Evolutionary conservation across 2,797 vertebrate genomes (phyloP).

Genomic region (Spinus olivaceus): DNA sequence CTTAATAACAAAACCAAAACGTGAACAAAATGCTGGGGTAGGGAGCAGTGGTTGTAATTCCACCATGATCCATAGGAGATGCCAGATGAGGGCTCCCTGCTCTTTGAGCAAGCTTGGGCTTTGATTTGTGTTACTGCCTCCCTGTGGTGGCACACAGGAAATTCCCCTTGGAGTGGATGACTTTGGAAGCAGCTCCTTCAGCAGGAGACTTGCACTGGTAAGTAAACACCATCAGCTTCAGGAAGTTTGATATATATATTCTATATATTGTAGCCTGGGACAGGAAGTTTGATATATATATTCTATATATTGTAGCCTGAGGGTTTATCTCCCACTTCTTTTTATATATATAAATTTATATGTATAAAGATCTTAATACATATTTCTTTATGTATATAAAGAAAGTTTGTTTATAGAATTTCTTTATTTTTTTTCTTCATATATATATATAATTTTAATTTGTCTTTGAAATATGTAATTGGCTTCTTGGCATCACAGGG

Average conservation of each 20-base stretch:
- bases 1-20: neutral
- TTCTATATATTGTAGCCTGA: neutral
- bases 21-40: neutral
- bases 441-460: neutral
- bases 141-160: neutral
- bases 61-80: neutral
- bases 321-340: neutral
- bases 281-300: neutral
- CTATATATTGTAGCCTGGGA: neutral
- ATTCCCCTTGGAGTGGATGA: neutral
- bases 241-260: neutral
- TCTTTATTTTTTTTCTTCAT: neutral
- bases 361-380: neutral
- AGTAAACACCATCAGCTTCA: neutral
- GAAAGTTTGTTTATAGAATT: neutral
- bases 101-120: neutral
- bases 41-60: fast-evolving
- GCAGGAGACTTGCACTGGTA: neutral
- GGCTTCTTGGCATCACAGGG: neutral
- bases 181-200: neutral
- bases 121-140: neutral
- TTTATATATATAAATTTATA: neutral
- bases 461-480: neutral
- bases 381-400: neutral
- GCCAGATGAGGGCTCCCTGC: neutral